A percentile compares a stretch with the other conserved stretches of the same genome.
These are phyloP conservation scores for Zaprionus obscuricornis DNA, from an alignment of 2,888 invertebrate genomes.

Conservation along the genomic window DNA sequence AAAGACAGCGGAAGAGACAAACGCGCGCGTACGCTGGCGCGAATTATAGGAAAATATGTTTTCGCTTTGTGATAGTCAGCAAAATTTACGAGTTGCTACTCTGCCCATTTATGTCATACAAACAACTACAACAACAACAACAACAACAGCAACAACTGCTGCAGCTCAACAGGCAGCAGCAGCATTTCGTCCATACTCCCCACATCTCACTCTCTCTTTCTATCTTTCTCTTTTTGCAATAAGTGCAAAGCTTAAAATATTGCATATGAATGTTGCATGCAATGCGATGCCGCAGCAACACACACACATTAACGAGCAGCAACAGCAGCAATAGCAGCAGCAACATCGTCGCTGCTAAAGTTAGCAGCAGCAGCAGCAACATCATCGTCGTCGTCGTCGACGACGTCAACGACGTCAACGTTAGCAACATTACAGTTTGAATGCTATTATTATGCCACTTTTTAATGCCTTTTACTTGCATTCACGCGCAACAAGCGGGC, in stretches of 20 bases:
- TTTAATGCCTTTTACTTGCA: slow-evolving; percentile 52
- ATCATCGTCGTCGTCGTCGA: slow-evolving; percentile 7
- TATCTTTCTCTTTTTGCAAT: neutral
- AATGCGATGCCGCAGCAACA: slow-evolving; percentile 39
- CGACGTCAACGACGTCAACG: slow-evolving; percentile 16
- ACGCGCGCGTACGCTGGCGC: too few relatives aligned
- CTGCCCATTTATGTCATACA: slow-evolving; percentile 61
- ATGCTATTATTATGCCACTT: slow-evolving; percentile 77
- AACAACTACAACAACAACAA: slow-evolving; percentile 28
- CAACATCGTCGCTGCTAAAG: slow-evolving; percentile 13
- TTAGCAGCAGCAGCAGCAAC: slow-evolving; percentile 17
- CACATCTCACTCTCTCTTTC: neutral
- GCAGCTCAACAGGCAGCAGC: slow-evolving; percentile 14
- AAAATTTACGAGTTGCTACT: slow-evolving; percentile 73
- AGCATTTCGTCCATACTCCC: neutral
- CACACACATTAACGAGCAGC: slow-evolving; percentile 49
- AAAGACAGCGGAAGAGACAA: too few relatives aligned
- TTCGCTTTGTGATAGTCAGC: slow-evolving; percentile 42
- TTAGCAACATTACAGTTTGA: slow-evolving; percentile 70
- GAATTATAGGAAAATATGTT: slow-evolving; percentile 37
- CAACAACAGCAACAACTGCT: slow-evolving; percentile 3
- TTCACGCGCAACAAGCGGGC: slow-evolving; percentile 48
- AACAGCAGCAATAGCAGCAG: slow-evolving; percentile 23
- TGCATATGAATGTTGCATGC: slow-evolving; percentile 73
- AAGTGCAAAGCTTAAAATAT: slow-evolving; percentile 60